These are phyloP conservation scores for Eudemis profundana DNA, from an alignment of 2,888 invertebrate species.

Conservation along the genomic window DNA sequence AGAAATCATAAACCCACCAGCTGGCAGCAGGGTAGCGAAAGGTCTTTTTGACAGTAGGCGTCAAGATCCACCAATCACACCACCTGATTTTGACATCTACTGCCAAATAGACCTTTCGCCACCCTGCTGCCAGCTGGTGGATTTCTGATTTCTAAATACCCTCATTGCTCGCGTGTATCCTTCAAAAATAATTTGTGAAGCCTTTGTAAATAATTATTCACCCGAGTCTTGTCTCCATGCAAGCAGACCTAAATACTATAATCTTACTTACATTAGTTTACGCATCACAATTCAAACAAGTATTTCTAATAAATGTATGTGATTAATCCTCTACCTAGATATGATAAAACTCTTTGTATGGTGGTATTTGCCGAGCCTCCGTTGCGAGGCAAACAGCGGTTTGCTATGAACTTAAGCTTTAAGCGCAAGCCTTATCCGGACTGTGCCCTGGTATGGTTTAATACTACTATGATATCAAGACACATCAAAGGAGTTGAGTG, in stretches of 20 bases:
- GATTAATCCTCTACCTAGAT: constrained; percentile 20
- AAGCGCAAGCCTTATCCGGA: constrained; percentile 15
- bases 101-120: too few species aligned
- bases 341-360: constrained; percentile 30
- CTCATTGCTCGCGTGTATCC: background rate
- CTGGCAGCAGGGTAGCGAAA: too few species aligned
- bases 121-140: too few species aligned
- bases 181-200: background rate
- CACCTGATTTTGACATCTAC: too few species aligned
- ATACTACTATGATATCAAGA: too few species aligned
- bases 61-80: too few species aligned
- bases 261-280: constrained; percentile 2
- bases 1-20: too few species aligned
- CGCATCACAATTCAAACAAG: constrained; percentile 13
- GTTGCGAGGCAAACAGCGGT: constrained; percentile 11
- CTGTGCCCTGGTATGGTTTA: constrained; percentile 18
- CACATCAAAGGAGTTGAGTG: too few species aligned
- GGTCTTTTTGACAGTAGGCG: too few species aligned
- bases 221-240: background rate
- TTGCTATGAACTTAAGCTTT: constrained; percentile 15
- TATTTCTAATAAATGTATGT: constrained; percentile 24
- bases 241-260: constrained; percentile 1
- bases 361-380: constrained; percentile 25
- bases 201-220: background rate
- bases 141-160: too few species aligned